Evolutionary conservation across 2,888 invertebrate species (phyloP).

Genomic region (Platycnemis pennipes): DNA sequence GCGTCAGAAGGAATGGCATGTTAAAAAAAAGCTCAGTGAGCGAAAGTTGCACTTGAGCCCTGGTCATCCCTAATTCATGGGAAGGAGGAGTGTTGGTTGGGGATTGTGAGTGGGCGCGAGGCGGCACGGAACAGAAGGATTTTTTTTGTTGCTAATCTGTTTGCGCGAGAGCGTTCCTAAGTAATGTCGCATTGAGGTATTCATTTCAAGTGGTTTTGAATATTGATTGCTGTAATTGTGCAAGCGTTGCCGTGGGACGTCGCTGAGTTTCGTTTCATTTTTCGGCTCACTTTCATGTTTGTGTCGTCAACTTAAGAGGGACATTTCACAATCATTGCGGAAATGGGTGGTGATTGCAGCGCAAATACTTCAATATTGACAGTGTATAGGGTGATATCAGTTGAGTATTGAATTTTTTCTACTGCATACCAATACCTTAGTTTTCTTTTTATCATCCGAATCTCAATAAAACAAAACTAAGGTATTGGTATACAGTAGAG

Average conservation of each 20-base stretch:
- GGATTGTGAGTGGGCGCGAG: background rate
- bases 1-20: background rate
- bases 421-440: too few species aligned
- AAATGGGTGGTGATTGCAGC: background rate
- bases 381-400: too few species aligned
- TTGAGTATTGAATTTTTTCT: too few species aligned
- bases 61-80: conserved; percentile 28
- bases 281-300: background rate
- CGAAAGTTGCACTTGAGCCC: background rate
- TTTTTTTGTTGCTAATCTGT: background rate
- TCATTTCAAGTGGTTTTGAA: background rate
- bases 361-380: too few species aligned
- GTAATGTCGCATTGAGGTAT: background rate
- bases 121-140: background rate
- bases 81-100: background rate
- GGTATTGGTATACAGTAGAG: too few species aligned
- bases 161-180: background rate
- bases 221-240: background rate
- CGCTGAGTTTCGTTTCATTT: background rate
- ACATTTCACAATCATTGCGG: background rate
- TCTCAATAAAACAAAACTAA: too few species aligned
- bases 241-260: background rate
- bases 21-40: background rate
- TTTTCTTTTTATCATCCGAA: too few species aligned
- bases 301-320: background rate